Base-by-base conservation (phyloP, 2,888 invertebrate genomes). In the Andrena haemorrhoa region DNA sequence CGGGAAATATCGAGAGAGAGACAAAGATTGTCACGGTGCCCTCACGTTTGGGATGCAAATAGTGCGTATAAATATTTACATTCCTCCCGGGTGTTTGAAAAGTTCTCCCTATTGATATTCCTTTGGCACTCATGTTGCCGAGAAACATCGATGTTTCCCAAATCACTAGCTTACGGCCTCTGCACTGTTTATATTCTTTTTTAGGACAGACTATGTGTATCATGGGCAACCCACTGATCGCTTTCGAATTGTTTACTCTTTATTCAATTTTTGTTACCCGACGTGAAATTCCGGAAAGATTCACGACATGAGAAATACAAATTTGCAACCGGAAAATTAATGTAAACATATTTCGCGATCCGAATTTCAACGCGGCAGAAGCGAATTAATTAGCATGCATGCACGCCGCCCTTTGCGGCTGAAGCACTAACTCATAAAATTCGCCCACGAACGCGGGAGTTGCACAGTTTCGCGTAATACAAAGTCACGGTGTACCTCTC, bases 21-120 rank as follows among this genome's bases (percentile, higher is more conserved):
- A 53, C 84, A 74, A 66, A 73, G 83, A 78, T 71, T 70, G 78
- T 64, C 41, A n/a, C 68, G 29, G 41, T 6, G 72, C 58, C 49
- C 35, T 56, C 29, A 8, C 71, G 83, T 86, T 86, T 78, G 68
- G 66, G 65, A 75, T 77, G 88, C 75, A 88, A 88, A 80, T 83
- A 83, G 61, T 64, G 77, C 65, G 72, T 71, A 86, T 86, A 70
- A 82, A 86, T 86, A 88, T 86, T 79, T 83, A 88, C 76, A 31
- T 26, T 72, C 60, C 58, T 47, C 16, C 47, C 29, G 53, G 41
- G 26, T 26, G 23, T 7, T n/a, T 23, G 35, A 64, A 35, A 58
- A 56, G 47, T 47, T 49, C 51, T 12, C 35, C 3, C n/a, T 29
- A 35, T 51, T 33, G 75, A 65, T 75, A 82, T 75, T 71, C 75